Conservation (phyloP, 2,113 vertebrate genomes). For the Pachycephala philippinensis region DNA sequence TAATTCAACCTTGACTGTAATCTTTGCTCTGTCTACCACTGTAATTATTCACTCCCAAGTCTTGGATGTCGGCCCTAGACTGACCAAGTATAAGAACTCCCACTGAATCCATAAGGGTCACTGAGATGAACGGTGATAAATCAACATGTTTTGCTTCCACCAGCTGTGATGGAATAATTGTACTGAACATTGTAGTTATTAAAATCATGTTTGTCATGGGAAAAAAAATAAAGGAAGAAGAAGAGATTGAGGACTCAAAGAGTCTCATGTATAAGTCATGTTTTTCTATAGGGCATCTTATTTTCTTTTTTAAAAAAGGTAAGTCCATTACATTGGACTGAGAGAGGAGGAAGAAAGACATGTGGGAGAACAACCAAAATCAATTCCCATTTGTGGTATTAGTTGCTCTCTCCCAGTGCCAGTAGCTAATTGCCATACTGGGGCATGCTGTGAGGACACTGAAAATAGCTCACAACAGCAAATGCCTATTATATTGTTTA, state of each 20-base stretch:
- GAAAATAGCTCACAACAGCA: background rate
- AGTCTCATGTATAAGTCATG: background rate
- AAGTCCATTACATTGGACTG: background rate
- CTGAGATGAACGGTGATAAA: background rate
- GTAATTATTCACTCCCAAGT: background rate
- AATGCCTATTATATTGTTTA: background rate
- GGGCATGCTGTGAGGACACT: background rate
- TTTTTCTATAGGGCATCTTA: background rate
- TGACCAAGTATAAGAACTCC: background rate
- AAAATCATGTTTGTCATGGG: background rate
- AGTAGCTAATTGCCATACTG: background rate
- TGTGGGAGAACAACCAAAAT: background rate
- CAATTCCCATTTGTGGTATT: background rate
- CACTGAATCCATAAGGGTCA: background rate
- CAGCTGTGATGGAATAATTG: background rate
- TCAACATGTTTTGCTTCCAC: background rate
- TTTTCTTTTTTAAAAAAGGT: background rate
- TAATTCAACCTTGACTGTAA: background rate
- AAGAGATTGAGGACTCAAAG: background rate
- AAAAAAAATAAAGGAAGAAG: background rate
- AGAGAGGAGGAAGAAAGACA: background rate
- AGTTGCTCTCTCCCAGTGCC: background rate
- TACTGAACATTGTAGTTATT: background rate
- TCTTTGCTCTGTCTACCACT: background rate
- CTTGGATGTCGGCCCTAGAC: background rate